Base-by-base conservation (phyloP, 2,113 vertebrate genomes). In the Sylvietta virens region DNA sequence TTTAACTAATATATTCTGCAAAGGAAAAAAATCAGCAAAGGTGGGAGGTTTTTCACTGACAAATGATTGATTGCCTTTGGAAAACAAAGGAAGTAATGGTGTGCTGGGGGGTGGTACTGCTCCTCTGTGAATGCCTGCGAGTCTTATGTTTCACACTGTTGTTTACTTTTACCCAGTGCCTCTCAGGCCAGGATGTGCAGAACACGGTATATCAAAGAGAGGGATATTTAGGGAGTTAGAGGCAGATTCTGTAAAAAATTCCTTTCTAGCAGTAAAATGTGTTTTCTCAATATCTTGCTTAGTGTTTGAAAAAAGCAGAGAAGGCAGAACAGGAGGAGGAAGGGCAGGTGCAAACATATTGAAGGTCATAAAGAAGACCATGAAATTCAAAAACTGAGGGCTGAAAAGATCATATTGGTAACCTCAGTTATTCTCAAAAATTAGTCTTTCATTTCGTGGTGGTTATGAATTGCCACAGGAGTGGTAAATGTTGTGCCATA, bases 1-100 rank as follows among this genome's bases (percentile, higher is more conserved):
- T 87, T 95, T 92, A 95, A 61, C 51, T 86, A 92, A 87, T 73
- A 82, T 50, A 93, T 94, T 93, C 24, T 39, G 45, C n/a, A 78
- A 85, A 83, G 57, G 57, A 28, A 66, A 85, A 86, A 89, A 90
- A 31, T 65, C 54, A 47, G 39, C 22, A 91, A 73, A 90, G 42
- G 65, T 95, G 53, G 92, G 64, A 85, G 65, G 50, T 66, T 85
- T 84, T 85, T 65, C 9, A 13, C 42, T 65, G 40, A 65, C 31
- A 64, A 0, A 3, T 51, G 56, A 57, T 69, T 77, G 58, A 92
- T 57, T 79, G 35, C 48, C 76, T 69, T 83, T 90, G 35, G 65
- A 88, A 96, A 85, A 89, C 54, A 65, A 76, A 90, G n/a, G 45
- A 39, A 17, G 15, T 30, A 81, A 47, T 64, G 0, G 0, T 65